Evolutionary conservation across 2,888 invertebrate species (phyloP).

Genomic region (Hymenopus coronatus): DNA sequence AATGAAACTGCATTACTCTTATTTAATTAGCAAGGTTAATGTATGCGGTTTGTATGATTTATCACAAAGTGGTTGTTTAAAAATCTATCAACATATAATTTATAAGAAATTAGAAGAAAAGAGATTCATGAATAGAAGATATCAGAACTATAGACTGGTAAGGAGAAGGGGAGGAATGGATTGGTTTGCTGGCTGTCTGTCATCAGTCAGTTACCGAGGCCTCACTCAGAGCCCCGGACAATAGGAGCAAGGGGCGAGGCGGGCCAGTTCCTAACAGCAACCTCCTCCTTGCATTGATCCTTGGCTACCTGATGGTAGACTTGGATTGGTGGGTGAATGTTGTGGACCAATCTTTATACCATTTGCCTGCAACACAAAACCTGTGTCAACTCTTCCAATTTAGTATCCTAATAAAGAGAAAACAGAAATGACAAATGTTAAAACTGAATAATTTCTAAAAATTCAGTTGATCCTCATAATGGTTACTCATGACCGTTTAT

Average conservation of each 20-base stretch:
- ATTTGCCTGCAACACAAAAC: constrained; percentile 74
- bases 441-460: no score
- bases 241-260: constrained; percentile 35
- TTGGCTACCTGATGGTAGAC: constrained; percentile 74
- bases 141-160: background rate
- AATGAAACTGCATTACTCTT: background rate
- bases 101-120: background rate
- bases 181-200: background rate
- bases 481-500: no score
- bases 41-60: background rate
- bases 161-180: background rate
- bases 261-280: constrained; percentile 71
- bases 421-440: no score
- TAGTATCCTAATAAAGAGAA: no score
- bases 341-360: constrained; percentile 99
- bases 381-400: background rate
- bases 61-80: background rate
- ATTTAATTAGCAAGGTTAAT: background rate
- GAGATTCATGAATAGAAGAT: background rate
- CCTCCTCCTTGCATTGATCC: constrained; percentile 78
- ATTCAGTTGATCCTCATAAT: no score
- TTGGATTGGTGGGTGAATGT: constrained; percentile 87
- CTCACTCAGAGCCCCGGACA: constrained; percentile 29
- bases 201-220: constrained; percentile 16
- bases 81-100: background rate